Base-by-base conservation (phyloP, 64 coral and sea anemone genomes). In the Actinia tenebrosa region DNA sequence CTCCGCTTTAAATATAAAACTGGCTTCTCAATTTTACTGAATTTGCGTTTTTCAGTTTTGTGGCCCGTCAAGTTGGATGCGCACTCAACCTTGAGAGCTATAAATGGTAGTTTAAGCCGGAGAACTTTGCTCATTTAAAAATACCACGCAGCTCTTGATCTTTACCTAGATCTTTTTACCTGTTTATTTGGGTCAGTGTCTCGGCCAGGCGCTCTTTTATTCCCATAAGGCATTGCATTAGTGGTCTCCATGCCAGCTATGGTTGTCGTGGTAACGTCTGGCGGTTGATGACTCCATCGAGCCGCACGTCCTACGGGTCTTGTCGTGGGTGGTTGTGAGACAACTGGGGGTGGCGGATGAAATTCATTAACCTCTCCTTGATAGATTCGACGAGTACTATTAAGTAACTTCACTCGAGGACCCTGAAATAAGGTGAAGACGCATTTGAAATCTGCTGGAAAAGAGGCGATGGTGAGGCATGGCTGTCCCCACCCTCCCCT, bases 331-430 rank as follows among this genome's bases (percentile, higher is more conserved):
- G 80, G 80, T 58, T 52, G 80, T 14, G 80, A 86, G 45, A 84
- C 71, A 7, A 66, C 72, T 45, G 89, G 54, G 1, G 89, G 64
- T 56, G 77, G 53, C 10, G 89, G 16, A 44, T 43, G 84, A 66
- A 86, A 91, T 75, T 91, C 89, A 55, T 61, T 71, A 22, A 77
- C 72, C 53, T 91, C 89, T 42, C 69, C 69, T 84, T 83, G 72
- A 37, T 86, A 91, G 44, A 91, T 52, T 61, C 85, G 83, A 3
- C 89, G 84, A 61, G 89, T 91, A 44, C 89, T 91, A 68, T 86
- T 91, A 10, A 91, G 78, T 13, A 91, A 75, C 37, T 91, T 91
- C 18, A 91, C 89, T 10, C 89, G 89, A 44, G 89, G 89, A 86
- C 89, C 89, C 89, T 91, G 53, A 27, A 75, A 80, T 53, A 86